These are phyloP conservation scores for Brachypodius melanocephalos DNA, from an alignment of 2,113 vertebrate genomes.

Conservation along the genomic window DNA sequence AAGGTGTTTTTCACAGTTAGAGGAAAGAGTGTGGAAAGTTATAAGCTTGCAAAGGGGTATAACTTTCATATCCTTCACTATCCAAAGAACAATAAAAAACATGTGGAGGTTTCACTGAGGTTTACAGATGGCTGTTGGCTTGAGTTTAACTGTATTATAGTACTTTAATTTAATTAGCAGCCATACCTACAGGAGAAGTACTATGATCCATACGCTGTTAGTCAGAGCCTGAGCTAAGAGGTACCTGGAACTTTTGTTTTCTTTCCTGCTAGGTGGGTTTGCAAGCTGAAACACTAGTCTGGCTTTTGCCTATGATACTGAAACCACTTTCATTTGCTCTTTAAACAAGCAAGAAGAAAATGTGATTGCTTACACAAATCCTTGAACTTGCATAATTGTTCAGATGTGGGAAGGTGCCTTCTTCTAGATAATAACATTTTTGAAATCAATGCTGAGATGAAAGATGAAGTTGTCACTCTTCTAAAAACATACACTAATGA, in stretches of 20 bases:
- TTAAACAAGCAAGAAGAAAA: not conserved
- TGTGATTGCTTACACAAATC: not conserved
- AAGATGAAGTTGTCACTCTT: conserved; percentile 31
- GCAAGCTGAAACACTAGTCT: not conserved
- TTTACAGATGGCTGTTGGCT: not conserved
- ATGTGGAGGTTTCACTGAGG: not conserved
- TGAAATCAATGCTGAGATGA: not conserved
- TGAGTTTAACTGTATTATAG: not conserved
- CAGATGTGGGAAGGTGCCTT: not conserved
- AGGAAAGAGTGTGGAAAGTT: not conserved
- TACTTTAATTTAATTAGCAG: not conserved
- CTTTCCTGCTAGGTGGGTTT: not conserved
- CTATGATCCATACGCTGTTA: not conserved
- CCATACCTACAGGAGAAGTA: not conserved
- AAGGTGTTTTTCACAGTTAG: not conserved
- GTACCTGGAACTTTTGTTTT: not conserved
- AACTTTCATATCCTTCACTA: not conserved
- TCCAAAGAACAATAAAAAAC: not conserved
- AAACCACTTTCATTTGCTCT: not conserved
- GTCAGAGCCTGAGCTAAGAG: not conserved
- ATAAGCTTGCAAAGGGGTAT: not conserved
- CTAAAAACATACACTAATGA: conserved; percentile 34
- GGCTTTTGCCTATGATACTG: not conserved
- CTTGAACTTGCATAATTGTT: not conserved
- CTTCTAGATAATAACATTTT: not conserved